Percentiles rank a stretch among this genome's conserved stretches.
phyloP scores from a whole-genome alignment of 2,113 vertebrate genomes.

The Dendropsophus ebraccatus region DNA sequence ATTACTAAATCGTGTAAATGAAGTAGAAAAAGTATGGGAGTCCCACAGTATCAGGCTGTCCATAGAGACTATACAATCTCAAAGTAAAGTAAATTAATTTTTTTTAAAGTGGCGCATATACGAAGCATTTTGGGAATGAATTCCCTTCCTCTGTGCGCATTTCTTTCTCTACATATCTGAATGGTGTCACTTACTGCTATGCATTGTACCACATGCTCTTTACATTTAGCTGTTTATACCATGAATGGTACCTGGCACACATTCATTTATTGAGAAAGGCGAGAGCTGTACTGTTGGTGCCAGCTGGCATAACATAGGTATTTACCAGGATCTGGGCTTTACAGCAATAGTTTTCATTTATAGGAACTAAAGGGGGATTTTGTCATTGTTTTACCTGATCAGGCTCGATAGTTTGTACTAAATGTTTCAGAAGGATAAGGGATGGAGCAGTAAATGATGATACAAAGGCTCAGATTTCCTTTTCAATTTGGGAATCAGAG shows the following conservation, averaged over 20 bases:
- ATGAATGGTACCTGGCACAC: background rate
- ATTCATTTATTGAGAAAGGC: background rate
- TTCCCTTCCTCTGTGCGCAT: no score
- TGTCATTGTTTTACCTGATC: background rate
- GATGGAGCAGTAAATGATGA: background rate
- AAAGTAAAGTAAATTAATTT: no score
- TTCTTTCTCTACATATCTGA: no score
- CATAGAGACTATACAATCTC: no score
- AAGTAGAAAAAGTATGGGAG: no score
- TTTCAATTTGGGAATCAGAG: background rate
- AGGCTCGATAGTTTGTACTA: no score
- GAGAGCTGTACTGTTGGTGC: background rate
- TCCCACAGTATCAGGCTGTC: no score
- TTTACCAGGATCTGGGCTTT: background rate
- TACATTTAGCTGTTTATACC: background rate
- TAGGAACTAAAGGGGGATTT: background rate
- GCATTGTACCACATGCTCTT: background rate
- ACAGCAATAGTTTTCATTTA: background rate
- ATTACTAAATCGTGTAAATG: background rate
- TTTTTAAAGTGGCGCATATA: no score
- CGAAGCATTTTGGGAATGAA: no score
- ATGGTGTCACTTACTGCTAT: background rate
- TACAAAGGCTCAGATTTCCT: background rate
- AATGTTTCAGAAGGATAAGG: background rate
- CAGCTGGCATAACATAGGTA: background rate